Evolutionary conservation across 2,113 vertebrate genomes (phyloP), one percentile per base, ranked within the genome.

Genomic region (Halcyon senegalensis): DNA sequence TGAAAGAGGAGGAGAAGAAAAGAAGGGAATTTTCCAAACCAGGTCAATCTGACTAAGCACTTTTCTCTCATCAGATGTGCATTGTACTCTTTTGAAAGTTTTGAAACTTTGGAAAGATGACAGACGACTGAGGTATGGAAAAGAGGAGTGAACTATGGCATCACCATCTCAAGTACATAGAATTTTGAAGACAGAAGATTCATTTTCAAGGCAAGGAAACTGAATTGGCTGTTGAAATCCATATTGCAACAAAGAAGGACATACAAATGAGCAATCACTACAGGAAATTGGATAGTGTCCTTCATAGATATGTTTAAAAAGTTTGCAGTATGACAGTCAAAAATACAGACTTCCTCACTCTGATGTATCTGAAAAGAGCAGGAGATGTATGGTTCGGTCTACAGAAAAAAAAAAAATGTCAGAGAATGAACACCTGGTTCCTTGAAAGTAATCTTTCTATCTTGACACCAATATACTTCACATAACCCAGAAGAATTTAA

Each of bases 381-480:
- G 60, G 13, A 93, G 70, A 91, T 64, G 43, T 87, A 84, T 21
- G 75, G 43, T 30, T 87, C 84, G 20, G 51, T 90, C 51, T 68
- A 63, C 4, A 12, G 27, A 31, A 46, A 68, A 55, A 84, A 30
- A 90, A 78, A 44, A 89, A 53, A 79, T 28, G 39, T 75, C 44
- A 77, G 56, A 94, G 88, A 92, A 86, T 48, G 88, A 96, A 94
- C 90, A 95, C 93, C 88, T 97, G 92, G 94, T 78, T 97, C 43
- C 92, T 86, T 94, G 83, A 97, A 91, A 89, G 94, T 96, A 94
- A 97, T 97, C 96, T 89, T 97, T 93, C 94, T 95, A 96, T 96
- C 96, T 97, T 97, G 97, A 97, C 93, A 98, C 95, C 96, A 94
- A 91, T 69, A 94, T 76, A 89, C 41, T 96, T 94, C 89, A 93